Conservation (phyloP, 2,797 vertebrate species). For the Mus spretus region DNA sequence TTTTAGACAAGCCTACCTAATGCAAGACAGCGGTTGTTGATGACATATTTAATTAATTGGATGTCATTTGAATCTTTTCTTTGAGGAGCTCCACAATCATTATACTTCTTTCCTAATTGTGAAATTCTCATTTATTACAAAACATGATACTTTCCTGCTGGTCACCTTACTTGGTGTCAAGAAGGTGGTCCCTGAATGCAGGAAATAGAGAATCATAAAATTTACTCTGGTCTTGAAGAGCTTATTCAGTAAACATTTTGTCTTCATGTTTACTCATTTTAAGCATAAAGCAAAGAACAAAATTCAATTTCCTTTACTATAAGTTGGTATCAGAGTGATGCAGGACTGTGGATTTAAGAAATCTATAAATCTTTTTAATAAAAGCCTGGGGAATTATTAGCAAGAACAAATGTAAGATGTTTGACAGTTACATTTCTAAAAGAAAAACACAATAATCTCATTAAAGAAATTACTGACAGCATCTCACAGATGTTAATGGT, state of each 20-base stretch:
- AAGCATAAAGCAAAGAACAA: conserved; percentile 86
- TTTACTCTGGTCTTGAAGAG: conserved; percentile 83
- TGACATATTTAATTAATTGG: conserved; percentile 78
- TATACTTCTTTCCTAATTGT: conserved; percentile 66
- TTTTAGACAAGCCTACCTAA: conserved; percentile 64
- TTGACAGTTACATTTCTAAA: conserved; percentile 92
- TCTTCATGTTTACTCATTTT: conserved; percentile 85
- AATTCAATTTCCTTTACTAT: conserved; percentile 89
- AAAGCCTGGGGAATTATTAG: conserved; percentile 93
- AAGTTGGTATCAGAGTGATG: conserved; percentile 90
- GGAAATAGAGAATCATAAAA: conserved; percentile 76
- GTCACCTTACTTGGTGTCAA: conserved; percentile 64
- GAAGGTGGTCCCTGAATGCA: conserved; percentile 71
- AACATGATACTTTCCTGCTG: conserved; percentile 71
- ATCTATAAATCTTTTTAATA: conserved; percentile 93
- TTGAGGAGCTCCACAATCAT: conserved; percentile 68
- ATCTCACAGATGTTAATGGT: conserved; percentile 95
- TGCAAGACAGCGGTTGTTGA: conserved; percentile 66
- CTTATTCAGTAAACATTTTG: conserved; percentile 87
- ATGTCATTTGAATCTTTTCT: conserved; percentile 39
- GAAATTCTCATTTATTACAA: conserved; percentile 77
- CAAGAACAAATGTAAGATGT: conserved; percentile 90
- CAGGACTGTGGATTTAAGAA: conserved; percentile 92
- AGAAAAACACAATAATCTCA: conserved; percentile 94
- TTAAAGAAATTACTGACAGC: conserved; percentile 96